Evolutionary conservation across 1,140 invertebrate genomes (phyloP), one percentile per base, ranked within the genome.

Genomic region (Drosophila ogumai): DNA sequence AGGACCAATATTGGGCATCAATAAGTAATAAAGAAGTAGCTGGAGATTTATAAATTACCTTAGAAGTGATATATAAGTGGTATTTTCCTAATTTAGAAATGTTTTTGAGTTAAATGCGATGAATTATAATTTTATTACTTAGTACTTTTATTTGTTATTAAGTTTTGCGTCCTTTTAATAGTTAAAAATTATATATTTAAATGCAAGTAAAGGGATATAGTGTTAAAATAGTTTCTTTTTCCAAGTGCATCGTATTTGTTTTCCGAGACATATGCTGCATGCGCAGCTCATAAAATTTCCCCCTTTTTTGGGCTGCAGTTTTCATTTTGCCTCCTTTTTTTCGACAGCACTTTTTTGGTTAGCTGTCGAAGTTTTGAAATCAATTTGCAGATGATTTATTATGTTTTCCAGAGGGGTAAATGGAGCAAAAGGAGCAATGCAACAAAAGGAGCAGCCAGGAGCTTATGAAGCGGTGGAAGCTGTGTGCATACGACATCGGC

Each of bases 321-420:
- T 72, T 73, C 54, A 73, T 73, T 68, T 71, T 72, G 43, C 28
- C 56, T 31, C 36, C 19, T 58, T 44, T 61, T 41, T 74, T 76
- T 67, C 60, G 41, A 41, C 65, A 72, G 46, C 74, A 44, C 38
- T 75, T 88, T 78, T 66, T 77, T 57, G 66, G 78, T 68, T 73
- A 61, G 50, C 61, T 85, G 64, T 67, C 71, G 67, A 90, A 90
- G 79, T 85, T 90, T 90, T 81, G 81, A 90, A 90, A 90, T 90
- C 85, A 90, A 90, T 90, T 90, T 90, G 71, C 85, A 90, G 81
- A 90, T 90, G 85, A 90, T 90, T 90, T 90, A 90, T 90, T 90
- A 90, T 90, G 85, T 75, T 55, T 55, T 75, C 57, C 36, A 40
- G n/a, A 12, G 28, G 52, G 10, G 28, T 19, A 34, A 40, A 34